These are phyloP conservation scores for Phalloptychus januarius DNA, from an alignment of 2,797 vertebrate species.

Conservation along the genomic window DNA sequence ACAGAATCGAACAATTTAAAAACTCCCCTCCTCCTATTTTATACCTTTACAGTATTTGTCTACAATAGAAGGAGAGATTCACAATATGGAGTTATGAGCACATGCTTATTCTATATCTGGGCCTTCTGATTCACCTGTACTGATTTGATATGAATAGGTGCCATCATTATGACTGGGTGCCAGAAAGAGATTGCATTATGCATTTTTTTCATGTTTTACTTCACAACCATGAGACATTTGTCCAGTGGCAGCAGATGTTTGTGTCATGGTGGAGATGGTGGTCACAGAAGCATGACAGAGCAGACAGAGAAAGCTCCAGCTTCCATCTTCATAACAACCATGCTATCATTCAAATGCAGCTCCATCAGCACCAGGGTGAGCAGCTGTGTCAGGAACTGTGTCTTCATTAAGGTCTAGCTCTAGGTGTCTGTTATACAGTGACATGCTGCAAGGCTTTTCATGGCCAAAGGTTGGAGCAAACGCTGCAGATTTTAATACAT, in stretches of 20 bases:
- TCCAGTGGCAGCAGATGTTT: background rate
- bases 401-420: constrained; percentile 41
- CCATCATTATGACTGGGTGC: background rate
- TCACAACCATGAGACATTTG: background rate
- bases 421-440: constrained; percentile 34
- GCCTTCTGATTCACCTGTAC: background rate
- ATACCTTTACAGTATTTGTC: background rate
- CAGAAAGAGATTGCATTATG: background rate
- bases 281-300: constrained; percentile 22
- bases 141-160: background rate
- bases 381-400: constrained; percentile 35
- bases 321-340: background rate
- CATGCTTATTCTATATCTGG: background rate
- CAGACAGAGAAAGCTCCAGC: constrained; percentile 8
- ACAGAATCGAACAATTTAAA: background rate
- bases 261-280: background rate
- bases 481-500: constrained; percentile 43
- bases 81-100: background rate
- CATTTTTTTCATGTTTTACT: background rate
- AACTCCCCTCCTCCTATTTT: background rate
- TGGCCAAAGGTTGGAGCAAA: constrained; percentile 31
- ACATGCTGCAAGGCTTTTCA: constrained; percentile 28
- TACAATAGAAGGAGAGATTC: background rate
- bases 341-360: constrained; percentile 31
- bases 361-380: constrained; percentile 36